Percentiles rank a stretch among this genome's conserved stretches.
These are phyloP conservation scores for Sceliomorpha sp. DNA, from an alignment of 2,888 invertebrate genomes.

Conservation along the genomic window DNA sequence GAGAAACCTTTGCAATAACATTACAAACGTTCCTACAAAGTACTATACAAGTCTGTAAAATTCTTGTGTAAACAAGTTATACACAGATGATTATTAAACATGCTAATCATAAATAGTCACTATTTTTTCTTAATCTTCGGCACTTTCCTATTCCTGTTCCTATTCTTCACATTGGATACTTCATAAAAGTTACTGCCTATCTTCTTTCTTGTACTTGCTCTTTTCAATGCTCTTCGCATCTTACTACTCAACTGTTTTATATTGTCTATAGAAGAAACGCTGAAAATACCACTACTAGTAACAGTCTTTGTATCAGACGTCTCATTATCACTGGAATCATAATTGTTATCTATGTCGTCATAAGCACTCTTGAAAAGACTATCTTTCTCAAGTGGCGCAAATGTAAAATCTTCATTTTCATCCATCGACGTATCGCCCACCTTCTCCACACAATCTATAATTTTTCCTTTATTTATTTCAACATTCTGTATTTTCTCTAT, in stretches of 20 bases:
- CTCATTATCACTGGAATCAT: slow-evolving; percentile 81
- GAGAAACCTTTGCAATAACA: too few relatives aligned
- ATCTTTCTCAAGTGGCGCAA: slow-evolving; percentile 75
- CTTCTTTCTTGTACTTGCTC: slow-evolving; percentile 88
- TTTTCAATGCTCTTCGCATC: slow-evolving; percentile 87
- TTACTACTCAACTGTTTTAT: slow-evolving; percentile 87
- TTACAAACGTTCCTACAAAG: too few relatives aligned
- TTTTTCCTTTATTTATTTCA: slow-evolving; percentile 69
- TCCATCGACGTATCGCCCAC: slow-evolving; percentile 20
- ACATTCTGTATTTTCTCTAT: slow-evolving; percentile 10
- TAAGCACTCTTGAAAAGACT: slow-evolving; percentile 72
- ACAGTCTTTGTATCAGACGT: slow-evolving; percentile 81
- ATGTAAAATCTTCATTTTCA: slow-evolving; percentile 61
- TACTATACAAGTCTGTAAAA: too few relatives aligned
- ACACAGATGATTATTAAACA: too few relatives aligned
- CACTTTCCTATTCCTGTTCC: slow-evolving; percentile 87
- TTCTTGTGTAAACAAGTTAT: too few relatives aligned
- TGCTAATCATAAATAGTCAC: too few relatives aligned
- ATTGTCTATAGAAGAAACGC: slow-evolving; percentile 78
- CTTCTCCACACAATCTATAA: slow-evolving; percentile 11
- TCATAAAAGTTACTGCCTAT: slow-evolving; percentile 95
- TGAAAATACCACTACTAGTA: slow-evolving; percentile 80
- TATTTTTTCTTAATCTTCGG: slow-evolving; percentile 67
- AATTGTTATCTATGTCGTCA: slow-evolving; percentile 77
- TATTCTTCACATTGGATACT: slow-evolving; percentile 93